Evolutionary conservation across 2,797 vertebrate species (phyloP), one percentile per base, ranked within the genome.

Genomic region (Platyrinchus mystaceus): DNA sequence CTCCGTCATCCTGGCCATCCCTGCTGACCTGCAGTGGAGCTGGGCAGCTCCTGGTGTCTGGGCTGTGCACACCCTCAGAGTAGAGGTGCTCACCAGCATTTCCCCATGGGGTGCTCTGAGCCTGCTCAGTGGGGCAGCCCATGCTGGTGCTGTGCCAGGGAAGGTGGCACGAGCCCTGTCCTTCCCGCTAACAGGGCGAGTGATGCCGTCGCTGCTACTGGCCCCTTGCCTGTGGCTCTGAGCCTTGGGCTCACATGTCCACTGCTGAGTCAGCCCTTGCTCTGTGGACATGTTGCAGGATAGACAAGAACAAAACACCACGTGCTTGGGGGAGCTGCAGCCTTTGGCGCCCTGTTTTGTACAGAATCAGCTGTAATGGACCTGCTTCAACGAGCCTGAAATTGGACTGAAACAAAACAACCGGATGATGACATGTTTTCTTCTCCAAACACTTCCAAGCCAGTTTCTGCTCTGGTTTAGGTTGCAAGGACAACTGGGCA

Each of bases 351-450:
- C 81, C 86, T 46, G 68, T 76, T 78, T 34, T 30, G 21, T 12
- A 47, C 66, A 44, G 82, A 70, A 87, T 93, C 60, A 64, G 68
- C 92, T 75, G 73, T 90, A 77, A 36, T 4, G 17, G 75, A 86
- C 84, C 92, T 95, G 91, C 91, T 88, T 63, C 63, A 90, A 81
- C 46, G 37, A 93, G 93, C 84, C 95, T 64, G 55, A 76, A 82
- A 86, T 73, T 30, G 92, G 84, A 93, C 44, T 90, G 88, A 58
- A 59, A 68, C 52, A 56, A 60, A 87, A 81, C 53, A 56, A 59
- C 14, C 9, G 53, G 43, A 22, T 32, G 68, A 73, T 44, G 66
- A 39, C 21, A 43, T 19, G 27, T 78, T 84, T 53, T 50, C 58
- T 19, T 75, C 86, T 89, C 70, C 43, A 30, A 26, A 41, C 0